Percentiles rank a stretch among this genome's conserved stretches.
These are phyloP conservation scores for Cosmia trapezina DNA, from an alignment of 2,888 invertebrate species.

Conservation along the genomic window DNA sequence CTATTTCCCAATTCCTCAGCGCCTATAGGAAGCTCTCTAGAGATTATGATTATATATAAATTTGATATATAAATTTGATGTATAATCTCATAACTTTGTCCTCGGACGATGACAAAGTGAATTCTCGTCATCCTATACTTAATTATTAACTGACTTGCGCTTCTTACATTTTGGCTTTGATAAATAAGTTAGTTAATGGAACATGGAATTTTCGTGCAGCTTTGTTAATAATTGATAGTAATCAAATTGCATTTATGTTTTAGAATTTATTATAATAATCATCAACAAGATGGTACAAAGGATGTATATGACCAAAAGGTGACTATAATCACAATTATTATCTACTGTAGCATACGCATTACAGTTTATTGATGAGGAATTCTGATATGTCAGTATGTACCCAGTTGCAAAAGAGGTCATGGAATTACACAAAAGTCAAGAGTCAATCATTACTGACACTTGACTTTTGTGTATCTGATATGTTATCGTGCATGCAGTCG, in stretches of 20 bases:
- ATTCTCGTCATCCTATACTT: conserved; percentile 38
- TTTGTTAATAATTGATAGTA: neutral
- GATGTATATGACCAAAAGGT: neutral
- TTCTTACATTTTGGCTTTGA: conserved; percentile 38
- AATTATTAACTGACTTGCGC: conserved; percentile 47
- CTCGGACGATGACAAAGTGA: conserved; percentile 52
- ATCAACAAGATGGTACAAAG: neutral
- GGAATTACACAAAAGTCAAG: neutral
- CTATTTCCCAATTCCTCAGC: conserved; percentile 15
- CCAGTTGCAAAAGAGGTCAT: neutral
- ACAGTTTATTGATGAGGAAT: neutral
- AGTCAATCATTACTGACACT: too few species aligned
- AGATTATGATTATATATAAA: conserved; percentile 43
- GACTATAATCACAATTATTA: neutral
- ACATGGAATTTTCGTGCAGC: neutral
- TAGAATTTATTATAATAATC: neutral
- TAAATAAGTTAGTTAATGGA: conserved; percentile 26
- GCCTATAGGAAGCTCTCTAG: conserved; percentile 26
- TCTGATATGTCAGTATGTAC: neutral
- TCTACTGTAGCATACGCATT: too few species aligned
- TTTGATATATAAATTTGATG: conserved; percentile 52
- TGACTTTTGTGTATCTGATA: too few species aligned
- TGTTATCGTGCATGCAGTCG: too few species aligned
- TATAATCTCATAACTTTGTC: conserved; percentile 49
- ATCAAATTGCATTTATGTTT: neutral